Conservation (phyloP, 1,140 invertebrate genomes). For the Apis mellifera region Amel_HAv3.1 CM009946.2:6420501-6421000, state of each 20-base stretch:
- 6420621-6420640: not conserved
- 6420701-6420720: not conserved
- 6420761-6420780: not conserved
- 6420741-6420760: not conserved
- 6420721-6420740: not conserved
- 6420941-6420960: no score
- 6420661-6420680: slow-evolving; percentile 9
- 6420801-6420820: not conserved
- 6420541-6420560: not conserved
- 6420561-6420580: not conserved
- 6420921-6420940: not conserved
- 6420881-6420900: not conserved
- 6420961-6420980: no score
- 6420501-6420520: slow-evolving; percentile 31
- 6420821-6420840: no score
- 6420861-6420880: not conserved
- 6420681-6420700: not conserved
- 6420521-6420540: slow-evolving; percentile 6
- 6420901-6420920: not conserved
- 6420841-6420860: not conserved
- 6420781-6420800: not conserved
- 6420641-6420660: no score
- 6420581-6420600: slow-evolving; percentile 12
- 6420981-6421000: no score
- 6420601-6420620: not conserved